Base-by-base conservation (phyloP, 2,113 vertebrate species). In the Acanthochromis polyacanthus region DNA sequence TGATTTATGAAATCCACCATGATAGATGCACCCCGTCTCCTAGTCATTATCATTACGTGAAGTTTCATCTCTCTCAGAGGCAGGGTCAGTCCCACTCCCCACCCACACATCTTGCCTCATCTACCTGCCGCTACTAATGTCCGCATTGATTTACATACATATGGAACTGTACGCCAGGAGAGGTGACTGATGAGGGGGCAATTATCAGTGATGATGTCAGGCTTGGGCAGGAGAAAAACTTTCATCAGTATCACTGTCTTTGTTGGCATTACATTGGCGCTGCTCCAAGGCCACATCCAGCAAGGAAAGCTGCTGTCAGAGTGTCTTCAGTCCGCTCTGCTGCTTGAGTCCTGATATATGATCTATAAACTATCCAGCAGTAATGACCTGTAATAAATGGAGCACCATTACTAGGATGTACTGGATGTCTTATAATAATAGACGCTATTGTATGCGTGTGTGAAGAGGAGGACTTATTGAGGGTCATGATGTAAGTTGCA, bases 61-160 rank as follows among this genome's bases (percentile, higher is more conserved):
- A 59, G 66, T 82, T 63, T 81, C 77, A 82, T 89, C 66, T 66
- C 73, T 70, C 70, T 17, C 20, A 19, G 58, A 68, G 68, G 50
- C 22, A 36, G 46, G 52, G 55, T 85, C 71, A 73, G 28, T n/a
- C 57, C 56, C 28, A 4, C 71, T 36, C 20, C 66, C 46, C 50
- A 12, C 78, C 63, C 71, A 60, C 81, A 30, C 51, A 32, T 32
- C 68, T 38, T 10, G 50, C 62, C 58, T 64, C 71, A 73, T 63
- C 65, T 58, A 22, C 63, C 60, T 14, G 25, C 52, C 5, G 20
- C 56, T 60, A 3, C 78, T 58, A 65, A 80, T 66, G 59, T 45
- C 72, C 3, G 46, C 67, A 59, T 16, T 86, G 76, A 89, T 89
- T 86, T 90, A 71, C 79, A 89, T 82, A 74, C 75, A 67, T 71